Evolutionary conservation across 1,140 invertebrate species (phyloP), one percentile per base, ranked within the genome.

Genomic region (Condylostylus longicornis): DNA sequence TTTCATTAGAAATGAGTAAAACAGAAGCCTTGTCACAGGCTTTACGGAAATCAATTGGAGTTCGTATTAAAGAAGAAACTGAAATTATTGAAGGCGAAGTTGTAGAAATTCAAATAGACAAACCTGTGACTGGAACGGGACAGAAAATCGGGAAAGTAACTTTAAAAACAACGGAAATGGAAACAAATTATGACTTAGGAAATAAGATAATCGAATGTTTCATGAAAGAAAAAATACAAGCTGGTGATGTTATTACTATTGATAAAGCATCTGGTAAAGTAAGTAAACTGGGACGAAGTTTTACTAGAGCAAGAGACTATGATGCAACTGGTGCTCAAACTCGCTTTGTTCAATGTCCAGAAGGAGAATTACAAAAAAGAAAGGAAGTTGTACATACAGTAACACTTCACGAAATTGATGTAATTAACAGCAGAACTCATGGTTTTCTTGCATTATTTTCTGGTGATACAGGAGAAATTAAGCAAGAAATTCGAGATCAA

Each of bases 1-100:
- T 91, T 61, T 98, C 93, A 1, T 60, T 98, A 40, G 95, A 98
- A 65, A 96, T 99, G 88, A 89, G 90, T 54, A 98, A 98, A 68
- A 97, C 95, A 0, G 96, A 99, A 67, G 93, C 93, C 6, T 62
- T 98, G 1, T 97, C 89, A 7, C 95, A 99, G 62, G 84, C 94
- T 1, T 89, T 98, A 40, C 72, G 95, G 42, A 96, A 96, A 55
- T 95, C 91, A 13, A 98, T 98, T 53, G 94, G 93, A 29, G 87
- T 99, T 8, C 69, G 91, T 58, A 98, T 98, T 38, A 97, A 97
- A 59, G 93, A 98, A 62, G 93, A 98, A 58, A 94, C 89, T 0
- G 90, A 98, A 67, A 93, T 98, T 18, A 94, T 99, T 43, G 93
- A 98, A 58, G 95, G 95, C 6, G 95, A 99, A 67, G 95, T 99